Evolutionary conservation across 2,888 invertebrate genomes (phyloP).

Genomic region (Habrosyne pyritoides): DNA sequence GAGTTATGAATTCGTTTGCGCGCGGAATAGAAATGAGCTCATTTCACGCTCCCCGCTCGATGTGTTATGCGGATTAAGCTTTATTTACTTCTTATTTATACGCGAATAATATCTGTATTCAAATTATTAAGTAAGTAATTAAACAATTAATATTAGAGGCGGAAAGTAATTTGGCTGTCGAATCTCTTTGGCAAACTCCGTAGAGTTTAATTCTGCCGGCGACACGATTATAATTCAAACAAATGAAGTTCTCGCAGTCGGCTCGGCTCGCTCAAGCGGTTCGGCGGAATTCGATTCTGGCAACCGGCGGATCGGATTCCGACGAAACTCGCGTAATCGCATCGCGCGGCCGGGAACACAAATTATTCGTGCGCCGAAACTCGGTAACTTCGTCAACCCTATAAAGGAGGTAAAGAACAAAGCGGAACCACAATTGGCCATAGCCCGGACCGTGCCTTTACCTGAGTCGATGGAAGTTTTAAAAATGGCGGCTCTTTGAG

Average conservation of each 20-base stretch:
- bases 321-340: slow-evolving; percentile 72
- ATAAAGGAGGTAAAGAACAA: slow-evolving; percentile 79
- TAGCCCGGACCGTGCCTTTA: slow-evolving; percentile 55
- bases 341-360: slow-evolving; percentile 77
- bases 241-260: slow-evolving; percentile 58
- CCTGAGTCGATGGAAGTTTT: slow-evolving; percentile 77
- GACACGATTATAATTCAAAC: slow-evolving; percentile 51
- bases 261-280: slow-evolving; percentile 58
- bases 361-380: slow-evolving; percentile 80
- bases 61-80: slow-evolving; percentile 38
- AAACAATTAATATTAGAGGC: slow-evolving; percentile 17
- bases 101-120: slow-evolving; percentile 24
- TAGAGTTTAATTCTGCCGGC: slow-evolving; percentile 39
- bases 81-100: slow-evolving; percentile 53
- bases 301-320: slow-evolving; percentile 70
- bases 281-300: slow-evolving; percentile 64
- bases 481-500: slow-evolving; percentile 82
- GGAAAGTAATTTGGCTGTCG: slow-evolving; percentile 19
- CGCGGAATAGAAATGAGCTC: slow-evolving; percentile 64
- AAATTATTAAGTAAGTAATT: slow-evolving; percentile 21
- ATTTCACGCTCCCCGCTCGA: slow-evolving; percentile 50
- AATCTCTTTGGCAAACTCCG: slow-evolving; percentile 21
- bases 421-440: slow-evolving; percentile 80
- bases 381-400: slow-evolving; percentile 79
- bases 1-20: slow-evolving; percentile 69